Conservation (phyloP, 2,113 vertebrate genomes). For the Epinephelus lanceolatus region DNA sequence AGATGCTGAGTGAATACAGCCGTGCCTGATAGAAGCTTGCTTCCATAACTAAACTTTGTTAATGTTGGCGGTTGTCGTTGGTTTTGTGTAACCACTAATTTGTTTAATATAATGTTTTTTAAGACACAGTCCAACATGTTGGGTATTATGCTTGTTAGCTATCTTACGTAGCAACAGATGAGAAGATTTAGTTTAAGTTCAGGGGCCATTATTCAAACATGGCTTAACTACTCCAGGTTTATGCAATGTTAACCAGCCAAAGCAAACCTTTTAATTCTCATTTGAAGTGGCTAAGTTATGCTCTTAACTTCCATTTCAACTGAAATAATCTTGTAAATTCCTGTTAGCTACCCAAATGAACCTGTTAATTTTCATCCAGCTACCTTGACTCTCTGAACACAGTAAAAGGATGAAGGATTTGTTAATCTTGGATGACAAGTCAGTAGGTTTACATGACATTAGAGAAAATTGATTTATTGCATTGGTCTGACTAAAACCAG, state of each 20-base stretch:
- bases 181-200: not conserved
- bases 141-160: not conserved
- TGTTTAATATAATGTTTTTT: not conserved
- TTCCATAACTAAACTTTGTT: slow-evolving; percentile 9
- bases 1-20: slow-evolving; percentile 58
- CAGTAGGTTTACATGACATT: no score
- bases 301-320: not conserved
- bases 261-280: not conserved
- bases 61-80: not conserved
- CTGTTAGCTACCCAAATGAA: not conserved
- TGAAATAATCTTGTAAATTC: not conserved
- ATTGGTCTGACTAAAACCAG: no score
- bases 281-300: not conserved
- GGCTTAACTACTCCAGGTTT: not conserved
- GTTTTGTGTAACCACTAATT: not conserved
- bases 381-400: not conserved
- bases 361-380: not conserved
- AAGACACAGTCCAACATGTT: not conserved
- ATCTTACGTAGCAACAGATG: not conserved
- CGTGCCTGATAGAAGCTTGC: not conserved
- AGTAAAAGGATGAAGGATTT: not conserved
- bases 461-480: no score
- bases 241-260: not conserved
- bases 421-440: not conserved
- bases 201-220: not conserved